These are phyloP conservation scores for Heteropelma amictum DNA, from an alignment of 2,888 invertebrate species.

Conservation along the genomic window DNA sequence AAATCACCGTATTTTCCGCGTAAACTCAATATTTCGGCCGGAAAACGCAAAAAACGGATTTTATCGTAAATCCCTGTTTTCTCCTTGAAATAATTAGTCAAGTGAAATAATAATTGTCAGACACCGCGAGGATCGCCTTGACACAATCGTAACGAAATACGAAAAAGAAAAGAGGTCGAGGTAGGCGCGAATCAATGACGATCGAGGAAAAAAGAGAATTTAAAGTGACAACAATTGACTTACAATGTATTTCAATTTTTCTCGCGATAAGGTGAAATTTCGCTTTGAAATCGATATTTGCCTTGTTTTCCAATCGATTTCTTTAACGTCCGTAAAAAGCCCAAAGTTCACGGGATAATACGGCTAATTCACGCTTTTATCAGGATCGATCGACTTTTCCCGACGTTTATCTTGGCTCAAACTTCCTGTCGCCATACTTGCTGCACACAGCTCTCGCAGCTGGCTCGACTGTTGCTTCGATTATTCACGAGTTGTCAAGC, in stretches of 20 bases:
- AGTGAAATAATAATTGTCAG: slow-evolving; percentile 31
- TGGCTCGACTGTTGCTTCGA: background rate
- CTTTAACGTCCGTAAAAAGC: too few relatives aligned
- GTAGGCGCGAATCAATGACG: background rate
- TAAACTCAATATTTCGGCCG: too few relatives aligned
- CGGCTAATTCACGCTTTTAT: background rate
- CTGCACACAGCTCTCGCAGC: slow-evolving; percentile 6
- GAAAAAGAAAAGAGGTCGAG: slow-evolving; percentile 17
- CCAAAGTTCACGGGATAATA: background rate
- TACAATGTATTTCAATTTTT: too few relatives aligned
- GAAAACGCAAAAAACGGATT: too few relatives aligned
- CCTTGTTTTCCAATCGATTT: background rate
- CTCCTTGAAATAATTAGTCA: background rate
- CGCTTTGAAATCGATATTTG: background rate
- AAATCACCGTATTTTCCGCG: too few relatives aligned
- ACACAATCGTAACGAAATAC: slow-evolving; percentile 25
- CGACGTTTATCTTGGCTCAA: too few relatives aligned
- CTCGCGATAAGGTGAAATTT: background rate
- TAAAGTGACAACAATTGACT: background rate
- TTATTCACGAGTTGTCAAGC: slow-evolving; percentile 41
- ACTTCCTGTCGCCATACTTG: background rate
- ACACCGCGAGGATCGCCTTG: slow-evolving; percentile 14
- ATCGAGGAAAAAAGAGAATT: background rate
- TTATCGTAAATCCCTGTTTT: background rate
- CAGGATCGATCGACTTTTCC: slow-evolving; percentile 22